These are phyloP conservation scores for Lacanobia wlatinum DNA, from an alignment of 2,888 invertebrate species.

Conservation along the genomic window DNA sequence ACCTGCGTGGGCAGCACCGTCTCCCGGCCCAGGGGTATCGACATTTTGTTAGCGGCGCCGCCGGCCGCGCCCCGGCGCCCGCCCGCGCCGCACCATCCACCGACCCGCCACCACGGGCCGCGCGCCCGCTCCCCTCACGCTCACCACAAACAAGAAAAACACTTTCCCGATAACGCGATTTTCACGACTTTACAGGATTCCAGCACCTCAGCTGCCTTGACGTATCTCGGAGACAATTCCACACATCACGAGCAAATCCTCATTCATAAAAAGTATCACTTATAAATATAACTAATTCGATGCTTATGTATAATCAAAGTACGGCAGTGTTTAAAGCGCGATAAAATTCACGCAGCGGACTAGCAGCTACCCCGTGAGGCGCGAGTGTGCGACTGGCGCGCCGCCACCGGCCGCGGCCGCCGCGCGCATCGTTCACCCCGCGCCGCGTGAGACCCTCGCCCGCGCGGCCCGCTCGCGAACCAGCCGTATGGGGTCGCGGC, in stretches of 20 bases:
- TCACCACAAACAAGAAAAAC: conserved; percentile 85
- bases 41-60: conserved; percentile 90
- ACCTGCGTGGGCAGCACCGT: conserved; percentile 89
- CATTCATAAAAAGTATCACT: conserved; percentile 70
- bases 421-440: conserved; percentile 73
- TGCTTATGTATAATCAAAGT: conserved; percentile 68
- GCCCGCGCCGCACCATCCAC: conserved; percentile 88
- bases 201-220: conserved; percentile 64
- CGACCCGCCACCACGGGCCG: conserved; percentile 81
- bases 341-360: conserved; percentile 72
- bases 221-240: conserved; percentile 62
- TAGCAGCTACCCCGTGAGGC: conserved; percentile 78
- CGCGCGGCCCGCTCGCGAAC: conserved; percentile 61
- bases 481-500: conserved; percentile 67
- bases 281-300: conserved; percentile 71
- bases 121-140: conserved; percentile 76
- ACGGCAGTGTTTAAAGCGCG: conserved; percentile 74
- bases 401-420: conserved; percentile 69
- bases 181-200: conserved; percentile 71
- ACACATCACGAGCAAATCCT: conserved; percentile 75
- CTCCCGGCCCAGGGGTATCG: conserved; percentile 90
- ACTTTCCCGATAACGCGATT: conserved; percentile 81
- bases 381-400: conserved; percentile 85
- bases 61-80: conserved; percentile 90
- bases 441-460: conserved; percentile 65